phyloP scores from a whole-genome alignment of 2,888 invertebrate genomes.

The Drosophila paranaensis region DNA sequence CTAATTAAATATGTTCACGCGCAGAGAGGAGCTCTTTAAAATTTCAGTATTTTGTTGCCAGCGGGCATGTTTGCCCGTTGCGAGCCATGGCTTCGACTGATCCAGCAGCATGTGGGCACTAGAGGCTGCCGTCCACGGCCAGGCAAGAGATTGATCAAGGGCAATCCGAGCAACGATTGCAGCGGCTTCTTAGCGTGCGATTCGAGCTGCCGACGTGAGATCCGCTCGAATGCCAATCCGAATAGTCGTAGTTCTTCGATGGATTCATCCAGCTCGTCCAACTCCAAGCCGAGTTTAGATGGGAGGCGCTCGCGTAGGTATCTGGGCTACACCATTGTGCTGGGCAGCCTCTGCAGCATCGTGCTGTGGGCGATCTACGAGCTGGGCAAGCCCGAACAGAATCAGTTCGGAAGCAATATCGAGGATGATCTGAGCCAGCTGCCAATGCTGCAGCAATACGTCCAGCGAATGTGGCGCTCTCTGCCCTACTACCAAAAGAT shows the following conservation, averaged over 20 bases:
- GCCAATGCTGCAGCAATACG: conserved; percentile 89
- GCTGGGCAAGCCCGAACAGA: conserved; percentile 90
- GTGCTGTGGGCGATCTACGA: conserved; percentile 88
- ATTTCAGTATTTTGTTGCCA: conserved; percentile 21
- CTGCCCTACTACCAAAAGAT: conserved; percentile 90
- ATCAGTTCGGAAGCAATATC: conserved; percentile 89
- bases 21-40: conserved; percentile 1
- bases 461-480: conserved; percentile 89
- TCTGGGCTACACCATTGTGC: conserved; percentile 83
- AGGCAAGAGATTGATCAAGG: not conserved
- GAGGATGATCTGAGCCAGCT: conserved; percentile 90
- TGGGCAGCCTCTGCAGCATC: conserved; percentile 87
- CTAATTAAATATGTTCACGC: conserved; percentile 12
- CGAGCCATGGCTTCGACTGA: conserved; percentile 26
- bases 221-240: not conserved
- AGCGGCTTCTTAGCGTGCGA: not conserved
- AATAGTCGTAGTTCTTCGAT: not conserved
- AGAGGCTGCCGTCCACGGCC: not conserved
- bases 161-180: conserved; percentile 1
- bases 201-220: not conserved
- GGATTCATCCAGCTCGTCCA: not conserved
- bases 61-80: conserved; percentile 28
- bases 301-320: not conserved
- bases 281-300: not conserved
- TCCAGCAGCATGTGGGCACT: conserved; percentile 14